phyloP scores from a whole-genome alignment of 2,113 vertebrate species.

The Ailuropoda melanoleuca region DNA sequence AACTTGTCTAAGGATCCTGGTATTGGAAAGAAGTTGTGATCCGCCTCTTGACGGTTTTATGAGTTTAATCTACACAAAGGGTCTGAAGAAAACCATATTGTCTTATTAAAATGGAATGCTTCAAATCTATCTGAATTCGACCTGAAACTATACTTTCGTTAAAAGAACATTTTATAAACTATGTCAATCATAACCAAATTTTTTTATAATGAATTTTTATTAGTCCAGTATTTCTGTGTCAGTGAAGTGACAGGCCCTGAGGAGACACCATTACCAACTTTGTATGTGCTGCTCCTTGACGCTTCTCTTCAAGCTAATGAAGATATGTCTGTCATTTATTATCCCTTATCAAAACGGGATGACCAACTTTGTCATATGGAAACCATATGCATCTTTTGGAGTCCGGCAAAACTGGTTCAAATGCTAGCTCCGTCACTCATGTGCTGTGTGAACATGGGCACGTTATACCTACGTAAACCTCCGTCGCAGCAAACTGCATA shows the following conservation, averaged over 20 bases:
- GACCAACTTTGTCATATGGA: neutral
- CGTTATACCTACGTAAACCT: neutral
- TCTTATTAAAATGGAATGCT: slow-evolving; percentile 29
- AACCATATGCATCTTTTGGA: neutral
- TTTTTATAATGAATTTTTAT: slow-evolving; percentile 22
- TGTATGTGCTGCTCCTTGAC: fast-evolving
- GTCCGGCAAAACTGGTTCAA: neutral
- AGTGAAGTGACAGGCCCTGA: neutral
- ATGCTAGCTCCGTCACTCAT: neutral
- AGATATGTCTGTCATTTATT: neutral
- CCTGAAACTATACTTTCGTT: neutral
- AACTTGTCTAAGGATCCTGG: neutral
- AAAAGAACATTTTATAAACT: slow-evolving; percentile 17
- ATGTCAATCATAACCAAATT: slow-evolving; percentile 43
- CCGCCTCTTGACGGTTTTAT: slow-evolving; percentile 25
- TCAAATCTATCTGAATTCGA: slow-evolving; percentile 14
- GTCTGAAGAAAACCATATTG: neutral
- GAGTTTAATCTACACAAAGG: slow-evolving; percentile 24
- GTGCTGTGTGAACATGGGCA: neutral
- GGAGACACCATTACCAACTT: neutral
- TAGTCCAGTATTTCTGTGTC: neutral
- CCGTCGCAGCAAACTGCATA: neutral
- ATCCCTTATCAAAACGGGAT: neutral
- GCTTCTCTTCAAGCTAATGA: neutral
- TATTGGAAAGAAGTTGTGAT: neutral